These are phyloP conservation scores for Trachelus iudaicus DNA, from an alignment of 2,888 invertebrate genomes.

Conservation along the genomic window DNA sequence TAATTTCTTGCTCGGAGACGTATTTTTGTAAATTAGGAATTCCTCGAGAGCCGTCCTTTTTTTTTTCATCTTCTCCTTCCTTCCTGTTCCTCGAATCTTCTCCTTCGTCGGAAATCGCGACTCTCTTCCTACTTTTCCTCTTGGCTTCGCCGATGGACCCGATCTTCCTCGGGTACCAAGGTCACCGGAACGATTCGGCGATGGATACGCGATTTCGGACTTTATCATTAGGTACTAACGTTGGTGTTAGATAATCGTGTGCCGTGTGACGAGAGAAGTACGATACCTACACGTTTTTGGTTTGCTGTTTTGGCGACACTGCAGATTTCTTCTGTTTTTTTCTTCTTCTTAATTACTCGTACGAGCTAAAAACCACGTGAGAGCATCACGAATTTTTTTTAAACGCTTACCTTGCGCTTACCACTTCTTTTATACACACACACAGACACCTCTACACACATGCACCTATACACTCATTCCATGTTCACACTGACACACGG, in stretches of 20 bases:
- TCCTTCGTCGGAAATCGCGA: too few species aligned
- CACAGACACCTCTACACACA: too few species aligned
- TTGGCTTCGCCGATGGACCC: neutral
- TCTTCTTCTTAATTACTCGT: neutral
- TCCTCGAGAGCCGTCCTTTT: too few species aligned
- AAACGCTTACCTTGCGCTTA: constrained; percentile 1
- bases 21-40: too few species aligned
- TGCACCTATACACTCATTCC: too few species aligned
- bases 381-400: constrained; percentile 26
- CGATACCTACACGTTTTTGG: constrained; percentile 62
- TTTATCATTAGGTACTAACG: constrained; percentile 59
- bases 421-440: neutral
- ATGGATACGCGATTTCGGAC: too few species aligned
- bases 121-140: too few species aligned
- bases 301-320: constrained; percentile 57
- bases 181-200: neutral
- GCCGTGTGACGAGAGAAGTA: constrained; percentile 63
- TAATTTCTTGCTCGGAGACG: too few species aligned
- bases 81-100: too few species aligned
- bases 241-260: constrained; percentile 66
- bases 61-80: too few species aligned
- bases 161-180: neutral
- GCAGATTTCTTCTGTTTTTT: constrained; percentile 46
- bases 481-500: too few species aligned
- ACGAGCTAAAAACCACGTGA: constrained; percentile 22